Percentiles rank a stretch among this genome's conserved stretches.
phyloP scores from a whole-genome alignment of 92 coral and sea anemone genomes.

The Meandrina meandrites region DNA sequence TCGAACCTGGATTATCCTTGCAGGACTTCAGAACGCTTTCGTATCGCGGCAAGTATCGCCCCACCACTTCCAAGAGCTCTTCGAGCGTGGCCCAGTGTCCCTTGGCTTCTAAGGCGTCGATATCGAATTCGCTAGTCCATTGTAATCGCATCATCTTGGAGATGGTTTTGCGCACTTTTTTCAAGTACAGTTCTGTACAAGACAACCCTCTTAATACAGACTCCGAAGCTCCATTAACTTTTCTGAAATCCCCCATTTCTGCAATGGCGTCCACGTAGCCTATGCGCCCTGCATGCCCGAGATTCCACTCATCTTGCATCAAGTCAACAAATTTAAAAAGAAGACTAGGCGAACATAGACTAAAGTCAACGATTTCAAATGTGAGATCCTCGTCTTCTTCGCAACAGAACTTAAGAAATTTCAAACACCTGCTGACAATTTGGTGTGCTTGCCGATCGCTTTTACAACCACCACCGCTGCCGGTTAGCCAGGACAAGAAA shows the following conservation, averaged over 20 bases:
- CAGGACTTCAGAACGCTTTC: neutral
- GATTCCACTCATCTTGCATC: neutral
- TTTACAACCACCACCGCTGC: slow-evolving; percentile 56
- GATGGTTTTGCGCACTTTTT: neutral
- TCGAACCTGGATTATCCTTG: slow-evolving; percentile 19
- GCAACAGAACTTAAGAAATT: slow-evolving; percentile 54
- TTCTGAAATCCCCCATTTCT: slow-evolving; percentile 49
- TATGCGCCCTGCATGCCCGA: neutral
- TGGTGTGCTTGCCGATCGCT: slow-evolving; percentile 35
- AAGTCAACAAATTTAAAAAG: slow-evolving; percentile 28
- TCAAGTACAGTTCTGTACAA: neutral
- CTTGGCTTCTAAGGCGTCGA: neutral
- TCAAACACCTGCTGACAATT: slow-evolving; percentile 33
- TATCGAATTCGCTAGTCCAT: neutral
- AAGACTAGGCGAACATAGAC: slow-evolving; percentile 30
- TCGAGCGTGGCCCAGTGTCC: neutral
- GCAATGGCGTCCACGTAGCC: neutral
- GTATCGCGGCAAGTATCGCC: neutral
- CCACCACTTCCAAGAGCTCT: neutral
- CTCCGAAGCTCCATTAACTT: slow-evolving; percentile 43
- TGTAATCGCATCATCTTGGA: neutral
- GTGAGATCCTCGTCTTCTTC: slow-evolving; percentile 47
- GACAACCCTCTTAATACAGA: slow-evolving; percentile 19
- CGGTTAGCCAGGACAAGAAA: slow-evolving; percentile 35
- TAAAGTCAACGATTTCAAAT: slow-evolving; percentile 21